These are phyloP conservation scores for Hemitrygon akajei DNA, from an alignment of 2,797 vertebrate species.

Conservation along the genomic window DNA sequence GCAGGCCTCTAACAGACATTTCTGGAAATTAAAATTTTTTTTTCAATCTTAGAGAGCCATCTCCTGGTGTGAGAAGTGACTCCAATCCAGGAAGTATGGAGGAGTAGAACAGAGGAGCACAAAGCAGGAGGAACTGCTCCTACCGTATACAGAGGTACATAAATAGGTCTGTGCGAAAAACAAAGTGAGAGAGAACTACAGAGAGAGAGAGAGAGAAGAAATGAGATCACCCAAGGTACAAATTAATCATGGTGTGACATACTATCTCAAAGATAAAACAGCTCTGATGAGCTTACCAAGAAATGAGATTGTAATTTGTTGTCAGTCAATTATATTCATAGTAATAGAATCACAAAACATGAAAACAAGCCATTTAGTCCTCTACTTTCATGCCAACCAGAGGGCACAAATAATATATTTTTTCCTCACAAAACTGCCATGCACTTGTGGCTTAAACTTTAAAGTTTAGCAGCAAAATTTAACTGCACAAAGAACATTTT, in stretches of 20 bases:
- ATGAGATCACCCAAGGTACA: neutral
- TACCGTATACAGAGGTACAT: neutral
- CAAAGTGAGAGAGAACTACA: neutral
- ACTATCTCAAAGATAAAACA: too few relatives aligned
- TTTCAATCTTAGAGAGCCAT: constrained; percentile 4
- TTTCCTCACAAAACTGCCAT: neutral
- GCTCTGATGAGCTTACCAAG: neutral
- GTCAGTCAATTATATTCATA: neutral
- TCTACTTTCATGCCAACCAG: too few relatives aligned
- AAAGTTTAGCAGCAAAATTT: neutral
- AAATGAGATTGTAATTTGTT: neutral
- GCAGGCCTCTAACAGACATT: neutral
- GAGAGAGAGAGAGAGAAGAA: neutral
- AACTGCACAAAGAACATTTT: neutral
- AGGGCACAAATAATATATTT: too few relatives aligned
- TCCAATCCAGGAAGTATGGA: neutral
- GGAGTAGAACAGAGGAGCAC: neutral
- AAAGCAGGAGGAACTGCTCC: neutral
- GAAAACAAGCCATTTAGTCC: too few relatives aligned
- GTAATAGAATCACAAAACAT: too few relatives aligned
- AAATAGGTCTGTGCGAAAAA: too few relatives aligned
- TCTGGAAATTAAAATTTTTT: neutral
- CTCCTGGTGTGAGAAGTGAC: neutral
- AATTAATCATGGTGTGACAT: neutral
- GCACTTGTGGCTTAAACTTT: neutral